Evolutionary conservation across 2,888 invertebrate genomes (phyloP).

Genomic region (Brenthis hecate): DNA sequence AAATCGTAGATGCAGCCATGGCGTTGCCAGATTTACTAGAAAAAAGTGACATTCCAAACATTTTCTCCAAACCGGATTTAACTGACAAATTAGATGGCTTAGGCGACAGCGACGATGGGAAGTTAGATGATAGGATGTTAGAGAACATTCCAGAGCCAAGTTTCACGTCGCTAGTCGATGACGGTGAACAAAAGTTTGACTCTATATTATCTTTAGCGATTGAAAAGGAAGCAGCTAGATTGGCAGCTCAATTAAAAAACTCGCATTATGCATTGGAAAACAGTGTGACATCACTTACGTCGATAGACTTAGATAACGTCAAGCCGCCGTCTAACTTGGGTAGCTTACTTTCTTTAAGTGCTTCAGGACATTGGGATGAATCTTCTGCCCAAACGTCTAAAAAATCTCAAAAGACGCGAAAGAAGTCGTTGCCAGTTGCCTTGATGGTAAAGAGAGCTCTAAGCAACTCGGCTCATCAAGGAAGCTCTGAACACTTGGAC

Average conservation of each 20-base stretch:
- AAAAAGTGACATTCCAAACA: constrained; percentile 57
- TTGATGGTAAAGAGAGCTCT: constrained; percentile 88
- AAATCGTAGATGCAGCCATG: constrained; percentile 66
- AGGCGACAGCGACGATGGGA: constrained; percentile 45
- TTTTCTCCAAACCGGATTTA: constrained; percentile 65
- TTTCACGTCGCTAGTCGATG: constrained; percentile 71
- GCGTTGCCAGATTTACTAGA: constrained; percentile 72
- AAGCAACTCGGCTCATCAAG: constrained; percentile 78
- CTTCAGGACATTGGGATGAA: constrained; percentile 79
- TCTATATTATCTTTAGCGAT: constrained; percentile 88
- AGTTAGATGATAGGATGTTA: constrained; percentile 47
- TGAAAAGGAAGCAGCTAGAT: constrained; percentile 88
- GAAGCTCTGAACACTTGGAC: constrained; percentile 85
- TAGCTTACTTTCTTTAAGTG: constrained; percentile 82
- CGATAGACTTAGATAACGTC: constrained; percentile 87
- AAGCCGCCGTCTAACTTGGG: constrained; percentile 91
- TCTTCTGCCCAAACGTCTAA: constrained; percentile 54
- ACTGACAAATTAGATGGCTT: constrained; percentile 63
- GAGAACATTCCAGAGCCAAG: constrained; percentile 63
- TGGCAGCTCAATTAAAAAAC: constrained; percentile 74
- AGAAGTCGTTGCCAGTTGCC: constrained; percentile 87
- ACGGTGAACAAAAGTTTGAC: constrained; percentile 77
- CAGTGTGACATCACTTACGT: constrained; percentile 83
- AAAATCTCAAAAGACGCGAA: constrained; percentile 76
- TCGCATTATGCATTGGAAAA: constrained; percentile 75